Evolutionary conservation across 2,797 vertebrate genomes (phyloP).

Genomic region (Dicrostonyx torquatus): DNA sequence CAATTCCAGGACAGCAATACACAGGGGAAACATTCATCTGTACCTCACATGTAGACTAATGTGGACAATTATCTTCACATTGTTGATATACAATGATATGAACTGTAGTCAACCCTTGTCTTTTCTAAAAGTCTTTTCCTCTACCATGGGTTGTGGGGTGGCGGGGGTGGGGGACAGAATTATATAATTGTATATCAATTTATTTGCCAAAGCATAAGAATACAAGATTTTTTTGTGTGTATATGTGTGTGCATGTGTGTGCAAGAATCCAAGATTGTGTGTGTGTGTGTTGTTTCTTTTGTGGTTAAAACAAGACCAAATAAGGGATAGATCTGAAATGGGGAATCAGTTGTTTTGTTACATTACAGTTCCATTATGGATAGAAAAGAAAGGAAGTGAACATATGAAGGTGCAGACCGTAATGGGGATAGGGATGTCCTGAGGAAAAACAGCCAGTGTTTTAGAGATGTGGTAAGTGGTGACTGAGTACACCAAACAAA

Average conservation of each 20-base stretch:
- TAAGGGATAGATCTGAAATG: background rate
- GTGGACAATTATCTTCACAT: background rate
- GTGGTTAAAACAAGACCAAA: background rate
- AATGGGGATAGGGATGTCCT: background rate
- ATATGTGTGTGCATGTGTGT: background rate
- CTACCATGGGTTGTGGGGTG: accelerated
- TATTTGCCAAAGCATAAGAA: background rate
- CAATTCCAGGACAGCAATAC: background rate
- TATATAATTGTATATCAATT: background rate
- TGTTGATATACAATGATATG: background rate
- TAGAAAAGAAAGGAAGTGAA: background rate
- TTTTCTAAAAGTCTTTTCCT: background rate
- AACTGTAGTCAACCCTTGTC: background rate
- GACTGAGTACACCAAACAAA: background rate
- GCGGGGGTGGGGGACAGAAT: background rate
- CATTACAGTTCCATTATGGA: background rate
- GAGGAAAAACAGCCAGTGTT: background rate
- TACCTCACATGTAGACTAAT: background rate
- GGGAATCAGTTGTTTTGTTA: background rate
- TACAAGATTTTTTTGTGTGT: background rate
- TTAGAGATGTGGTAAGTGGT: background rate
- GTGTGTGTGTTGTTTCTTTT: background rate
- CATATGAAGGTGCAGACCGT: background rate
- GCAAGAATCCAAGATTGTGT: too few species aligned
- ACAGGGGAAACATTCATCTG: background rate